A percentile compares a stretch with the other conserved stretches of the same genome.
These are phyloP conservation scores for honey bee (Apis mellifera) DNA, from an alignment of 1,140 invertebrate genomes.

Conservation along the genomic window DNA sequence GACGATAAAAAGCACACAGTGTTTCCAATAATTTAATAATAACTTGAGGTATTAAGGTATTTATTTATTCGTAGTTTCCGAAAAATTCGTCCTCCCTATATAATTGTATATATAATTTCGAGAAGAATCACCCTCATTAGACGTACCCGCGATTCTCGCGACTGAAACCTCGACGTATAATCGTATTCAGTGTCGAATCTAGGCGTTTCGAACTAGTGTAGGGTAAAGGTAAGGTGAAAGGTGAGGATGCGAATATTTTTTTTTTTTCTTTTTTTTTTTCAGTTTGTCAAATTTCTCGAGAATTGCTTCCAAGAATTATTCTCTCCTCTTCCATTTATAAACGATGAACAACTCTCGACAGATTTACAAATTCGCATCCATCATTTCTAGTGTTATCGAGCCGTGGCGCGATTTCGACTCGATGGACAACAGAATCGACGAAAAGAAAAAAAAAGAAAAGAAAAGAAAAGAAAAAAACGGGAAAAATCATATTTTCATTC, in stretches of 20 bases:
- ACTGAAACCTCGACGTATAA: neutral
- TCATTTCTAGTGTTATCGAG: neutral
- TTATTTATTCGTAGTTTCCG: neutral
- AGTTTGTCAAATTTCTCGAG: too few species aligned
- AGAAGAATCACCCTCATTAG: neutral
- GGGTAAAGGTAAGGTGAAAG: too few species aligned
- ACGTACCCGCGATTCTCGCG: conserved; percentile 4
- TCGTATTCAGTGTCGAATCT: neutral
- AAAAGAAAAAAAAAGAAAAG: neutral
- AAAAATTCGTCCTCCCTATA: neutral
- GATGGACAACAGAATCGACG: neutral
- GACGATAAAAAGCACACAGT: neutral
- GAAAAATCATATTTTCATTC: neutral
- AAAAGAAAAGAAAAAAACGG: neutral
- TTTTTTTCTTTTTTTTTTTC: too few species aligned
- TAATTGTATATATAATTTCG: neutral
- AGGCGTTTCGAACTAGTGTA: neutral
- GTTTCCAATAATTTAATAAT: conserved; percentile 17
- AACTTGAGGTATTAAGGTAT: conserved; percentile 25
- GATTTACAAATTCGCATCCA: too few species aligned
- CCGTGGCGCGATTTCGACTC: neutral
- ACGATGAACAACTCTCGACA: too few species aligned
- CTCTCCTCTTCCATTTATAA: too few species aligned
- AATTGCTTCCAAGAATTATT: too few species aligned
- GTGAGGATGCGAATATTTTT: too few species aligned